These are phyloP conservation scores for Chlamydotis undulata DNA, from an alignment of 2,113 vertebrate genomes.

Conservation along the genomic window DNA sequence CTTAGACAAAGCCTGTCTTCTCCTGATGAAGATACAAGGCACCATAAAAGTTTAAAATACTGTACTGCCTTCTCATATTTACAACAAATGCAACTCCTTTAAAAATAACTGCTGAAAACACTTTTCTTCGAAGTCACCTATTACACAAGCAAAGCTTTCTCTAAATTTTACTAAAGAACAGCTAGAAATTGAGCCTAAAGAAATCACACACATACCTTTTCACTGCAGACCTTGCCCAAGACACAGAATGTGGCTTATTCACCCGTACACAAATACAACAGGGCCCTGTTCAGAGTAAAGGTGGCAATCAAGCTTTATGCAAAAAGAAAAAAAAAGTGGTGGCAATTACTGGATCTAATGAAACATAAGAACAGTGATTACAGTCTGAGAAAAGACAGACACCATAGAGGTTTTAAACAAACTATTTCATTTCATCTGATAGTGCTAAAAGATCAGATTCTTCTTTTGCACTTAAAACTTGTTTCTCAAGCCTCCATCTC, in stretches of 20 bases:
- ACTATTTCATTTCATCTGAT: neutral
- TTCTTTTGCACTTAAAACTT: neutral
- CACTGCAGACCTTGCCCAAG: neutral
- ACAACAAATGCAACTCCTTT: neutral
- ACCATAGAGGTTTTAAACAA: neutral
- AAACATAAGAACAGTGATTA: neutral
- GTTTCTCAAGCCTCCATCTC: neutral
- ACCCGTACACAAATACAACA: fast-evolving
- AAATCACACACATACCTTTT: neutral
- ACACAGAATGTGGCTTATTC: neutral
- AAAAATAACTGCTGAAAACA: neutral
- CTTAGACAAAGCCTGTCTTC: neutral
- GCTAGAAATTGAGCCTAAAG: neutral
- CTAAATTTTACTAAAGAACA: neutral
- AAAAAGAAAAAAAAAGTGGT: neutral
- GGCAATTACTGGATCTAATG: neutral
- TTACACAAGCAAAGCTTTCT: neutral
- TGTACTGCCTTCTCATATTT: neutral
- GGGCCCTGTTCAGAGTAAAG: neutral
- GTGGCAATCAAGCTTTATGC: neutral
- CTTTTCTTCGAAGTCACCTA: neutral
- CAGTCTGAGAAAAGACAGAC: neutral
- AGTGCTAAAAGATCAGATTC: neutral
- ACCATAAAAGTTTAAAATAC: neutral
- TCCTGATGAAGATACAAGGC: neutral